phyloP scores from a whole-genome alignment of 53 echinoderm and acorn worm genomes.

The Patiria pectinifera region DNA sequence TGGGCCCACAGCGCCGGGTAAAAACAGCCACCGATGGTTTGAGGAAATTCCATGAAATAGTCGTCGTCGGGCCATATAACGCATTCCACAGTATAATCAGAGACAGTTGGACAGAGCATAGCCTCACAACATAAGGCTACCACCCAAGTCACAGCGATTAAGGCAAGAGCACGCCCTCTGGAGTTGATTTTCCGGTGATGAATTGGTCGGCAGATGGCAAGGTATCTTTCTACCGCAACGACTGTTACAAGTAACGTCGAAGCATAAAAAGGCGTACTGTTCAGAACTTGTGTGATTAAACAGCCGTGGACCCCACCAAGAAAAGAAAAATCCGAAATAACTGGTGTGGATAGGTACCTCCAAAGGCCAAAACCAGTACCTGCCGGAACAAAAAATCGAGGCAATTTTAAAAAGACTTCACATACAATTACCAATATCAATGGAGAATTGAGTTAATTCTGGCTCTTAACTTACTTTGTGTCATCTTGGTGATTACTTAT shows the following conservation, averaged over 20 bases:
- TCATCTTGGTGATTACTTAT: too few species aligned
- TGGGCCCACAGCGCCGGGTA: not conserved
- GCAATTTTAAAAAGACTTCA: not conserved
- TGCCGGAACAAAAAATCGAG: not conserved
- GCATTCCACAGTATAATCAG: not conserved
- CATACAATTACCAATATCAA: too few species aligned
- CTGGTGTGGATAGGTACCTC: constrained; percentile 31
- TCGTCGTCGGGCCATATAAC: not conserved
- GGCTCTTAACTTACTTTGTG: too few species aligned
- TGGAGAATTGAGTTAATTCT: too few species aligned
- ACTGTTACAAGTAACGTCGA: constrained; percentile 19
- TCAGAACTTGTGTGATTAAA: not conserved
- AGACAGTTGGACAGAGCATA: not conserved
- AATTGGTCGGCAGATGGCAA: constrained; percentile 34
- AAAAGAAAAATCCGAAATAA: not conserved
- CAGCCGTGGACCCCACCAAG: constrained; percentile 28
- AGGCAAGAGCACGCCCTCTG: constrained; percentile 1
- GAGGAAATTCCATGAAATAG: not conserved
- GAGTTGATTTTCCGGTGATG: constrained; percentile 21
- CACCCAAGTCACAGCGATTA: constrained; percentile 11
- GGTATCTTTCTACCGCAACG: constrained; percentile 33
- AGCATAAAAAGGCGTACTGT: constrained; percentile 14
- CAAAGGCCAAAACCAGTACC: constrained; percentile 3
- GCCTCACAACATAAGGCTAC: not conserved
- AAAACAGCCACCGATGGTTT: not conserved